These are phyloP conservation scores for Montipora cactus DNA, from an alignment of 64 coral and sea anemone genomes.

Conservation along the genomic window DNA sequence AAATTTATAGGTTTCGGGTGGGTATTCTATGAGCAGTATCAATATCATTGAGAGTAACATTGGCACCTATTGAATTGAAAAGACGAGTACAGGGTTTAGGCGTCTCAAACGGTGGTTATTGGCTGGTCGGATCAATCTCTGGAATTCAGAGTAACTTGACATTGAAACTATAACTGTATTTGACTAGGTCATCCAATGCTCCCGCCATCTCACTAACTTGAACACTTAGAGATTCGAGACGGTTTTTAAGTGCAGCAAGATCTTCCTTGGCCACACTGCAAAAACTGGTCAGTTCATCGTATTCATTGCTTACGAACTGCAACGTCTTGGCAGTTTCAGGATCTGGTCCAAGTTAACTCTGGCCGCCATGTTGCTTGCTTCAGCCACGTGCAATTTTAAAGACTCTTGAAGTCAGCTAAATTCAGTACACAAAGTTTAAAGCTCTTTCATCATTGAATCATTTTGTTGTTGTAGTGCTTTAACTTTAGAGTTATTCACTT, in stretches of 20 bases:
- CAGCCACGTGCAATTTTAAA: neutral
- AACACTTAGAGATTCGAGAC: too few relatives aligned
- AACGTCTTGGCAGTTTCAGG: too few relatives aligned
- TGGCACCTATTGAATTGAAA: neutral
- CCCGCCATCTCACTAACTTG: too few relatives aligned
- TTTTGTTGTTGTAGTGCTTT: neutral
- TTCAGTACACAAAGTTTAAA: neutral
- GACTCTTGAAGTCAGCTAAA: neutral
- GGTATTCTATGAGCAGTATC: neutral
- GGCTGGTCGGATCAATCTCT: constrained; percentile 8
- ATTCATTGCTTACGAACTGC: too few relatives aligned
- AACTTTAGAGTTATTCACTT: too few relatives aligned
- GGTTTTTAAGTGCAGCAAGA: too few relatives aligned
- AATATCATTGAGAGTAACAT: neutral
- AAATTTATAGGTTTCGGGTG: constrained; percentile 14
- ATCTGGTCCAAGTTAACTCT: neutral
- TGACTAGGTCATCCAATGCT: too few relatives aligned
- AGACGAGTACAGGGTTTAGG: neutral
- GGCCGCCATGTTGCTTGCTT: neutral
- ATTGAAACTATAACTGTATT: neutral
- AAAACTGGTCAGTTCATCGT: too few relatives aligned
- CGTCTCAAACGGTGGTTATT: neutral
- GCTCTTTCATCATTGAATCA: neutral
- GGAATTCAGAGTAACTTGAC: neutral
- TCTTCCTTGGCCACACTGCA: too few relatives aligned